Percentiles rank a stretch among this genome's conserved stretches.
Evolutionary conservation across 1,140 invertebrate species (phyloP).

Genomic region (Frieseomelitta varia): DNA sequence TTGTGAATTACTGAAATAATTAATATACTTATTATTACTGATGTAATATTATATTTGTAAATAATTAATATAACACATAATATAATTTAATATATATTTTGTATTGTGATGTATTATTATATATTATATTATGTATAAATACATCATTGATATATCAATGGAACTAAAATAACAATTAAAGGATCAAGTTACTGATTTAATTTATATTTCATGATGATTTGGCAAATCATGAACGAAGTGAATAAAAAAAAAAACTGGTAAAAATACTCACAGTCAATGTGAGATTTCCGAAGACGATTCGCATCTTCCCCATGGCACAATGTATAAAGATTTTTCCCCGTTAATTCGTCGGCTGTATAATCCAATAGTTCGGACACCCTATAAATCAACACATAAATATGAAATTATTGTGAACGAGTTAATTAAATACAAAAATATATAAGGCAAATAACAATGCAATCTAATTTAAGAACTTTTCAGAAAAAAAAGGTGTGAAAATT

Average conservation of each 20-base stretch:
- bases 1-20: conserved; percentile 94
- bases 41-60: no score
- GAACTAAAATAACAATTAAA: background rate
- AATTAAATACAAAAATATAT: background rate
- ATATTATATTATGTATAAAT: no score
- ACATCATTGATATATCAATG: background rate
- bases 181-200: background rate
- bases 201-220: background rate
- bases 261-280: conserved; percentile 93
- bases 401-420: background rate
- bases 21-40: background rate
- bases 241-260: background rate
- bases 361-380: conserved; percentile 97
- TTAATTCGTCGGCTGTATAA: conserved; percentile 95
- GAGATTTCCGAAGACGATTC: conserved; percentile 94
- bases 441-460: background rate
- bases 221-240: background rate
- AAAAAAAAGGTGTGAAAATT: no score
- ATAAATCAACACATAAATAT: conserved; percentile 53
- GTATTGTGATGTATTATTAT: no score
- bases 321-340: conserved; percentile 95
- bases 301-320: conserved; percentile 98
- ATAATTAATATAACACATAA: background rate
- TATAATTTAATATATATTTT: no score
- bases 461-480: no score